A percentile compares a stretch with the other conserved stretches of the same genome.
Evolutionary conservation across 2,888 invertebrate genomes (phyloP).

Genomic region (Zaprionus lineosus): DNA sequence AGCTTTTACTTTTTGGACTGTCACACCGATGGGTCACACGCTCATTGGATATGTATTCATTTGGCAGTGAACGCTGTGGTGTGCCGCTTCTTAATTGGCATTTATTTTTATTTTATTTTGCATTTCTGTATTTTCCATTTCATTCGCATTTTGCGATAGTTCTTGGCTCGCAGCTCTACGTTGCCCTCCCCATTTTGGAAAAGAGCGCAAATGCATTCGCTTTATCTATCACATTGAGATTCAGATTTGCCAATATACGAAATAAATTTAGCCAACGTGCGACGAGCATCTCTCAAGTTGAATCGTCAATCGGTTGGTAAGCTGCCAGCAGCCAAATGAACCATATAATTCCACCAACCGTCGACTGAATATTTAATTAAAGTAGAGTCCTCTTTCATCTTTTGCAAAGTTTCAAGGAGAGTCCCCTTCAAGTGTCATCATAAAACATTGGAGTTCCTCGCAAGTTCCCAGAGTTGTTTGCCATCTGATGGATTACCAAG

Average conservation of each 20-base stretch:
- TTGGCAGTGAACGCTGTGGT: conserved; percentile 3
- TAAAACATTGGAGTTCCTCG: conserved; percentile 40
- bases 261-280: conserved; percentile 11
- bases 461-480: conserved; percentile 40
- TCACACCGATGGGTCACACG: conserved; percentile 51
- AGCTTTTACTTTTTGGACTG: conserved; percentile 70
- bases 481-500: conserved; percentile 58
- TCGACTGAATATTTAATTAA: conserved; percentile 37
- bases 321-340: conserved; percentile 25
- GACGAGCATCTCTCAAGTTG: conserved; percentile 7
- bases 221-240: conserved; percentile 49
- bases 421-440: not conserved
- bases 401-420: not conserved
- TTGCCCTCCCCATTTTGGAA: conserved; percentile 23
- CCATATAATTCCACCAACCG: too few relatives aligned
- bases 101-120: conserved; percentile 43
- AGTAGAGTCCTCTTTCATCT: conserved; percentile 3
- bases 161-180: too few relatives aligned
- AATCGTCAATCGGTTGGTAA: conserved; percentile 36
- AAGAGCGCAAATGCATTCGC: conserved; percentile 47
- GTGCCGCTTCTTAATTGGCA: conserved; percentile 33
- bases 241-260: conserved; percentile 1
- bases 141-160: conserved; percentile 35
- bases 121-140: conserved; percentile 9
- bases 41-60: conserved; percentile 37